Evolutionary conservation across 2,113 vertebrate species (phyloP).

Genomic region (Zosterops lateralis): DNA sequence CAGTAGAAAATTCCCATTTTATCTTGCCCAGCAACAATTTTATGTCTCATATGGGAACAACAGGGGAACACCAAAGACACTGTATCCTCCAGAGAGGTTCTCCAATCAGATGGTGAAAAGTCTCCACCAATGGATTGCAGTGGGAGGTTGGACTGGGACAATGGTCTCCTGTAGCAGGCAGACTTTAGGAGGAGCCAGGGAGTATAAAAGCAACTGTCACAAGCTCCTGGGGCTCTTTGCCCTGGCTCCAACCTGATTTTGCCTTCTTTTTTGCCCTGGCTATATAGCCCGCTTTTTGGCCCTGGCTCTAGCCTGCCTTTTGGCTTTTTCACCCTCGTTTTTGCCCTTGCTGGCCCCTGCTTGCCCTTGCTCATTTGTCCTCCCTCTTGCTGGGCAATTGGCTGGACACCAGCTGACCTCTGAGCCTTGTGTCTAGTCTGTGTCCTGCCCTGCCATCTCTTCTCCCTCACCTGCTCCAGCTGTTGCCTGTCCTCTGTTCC

Average conservation of each 20-base stretch:
- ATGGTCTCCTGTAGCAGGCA: not conserved
- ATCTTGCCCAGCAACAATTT: not conserved
- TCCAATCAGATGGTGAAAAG: not conserved
- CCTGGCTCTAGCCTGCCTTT: not conserved
- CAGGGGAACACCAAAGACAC: not conserved
- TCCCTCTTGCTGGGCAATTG: not conserved
- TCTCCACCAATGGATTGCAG: not conserved
- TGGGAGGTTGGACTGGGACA: not conserved
- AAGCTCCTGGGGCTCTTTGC: not conserved
- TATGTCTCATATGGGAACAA: not conserved
- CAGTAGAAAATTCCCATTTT: not conserved
- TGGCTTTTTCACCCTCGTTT: not conserved
- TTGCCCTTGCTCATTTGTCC: not conserved
- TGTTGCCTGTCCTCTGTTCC: not conserved
- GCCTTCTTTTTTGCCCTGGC: not conserved
- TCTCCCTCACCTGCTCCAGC: not conserved
- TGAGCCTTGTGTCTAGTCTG: not conserved
- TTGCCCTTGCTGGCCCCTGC: not conserved
- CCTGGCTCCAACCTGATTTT: not conserved
- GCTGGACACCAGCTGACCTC: not conserved
- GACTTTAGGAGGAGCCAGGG: not conserved
- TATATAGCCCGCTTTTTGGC: not conserved
- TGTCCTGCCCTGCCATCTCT: not conserved
- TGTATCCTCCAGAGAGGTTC: not conserved
- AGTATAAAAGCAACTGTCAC: not conserved